These are phyloP conservation scores for Lasioglossum pauxillum DNA, from an alignment of 2,888 invertebrate species.

Conservation along the genomic window DNA sequence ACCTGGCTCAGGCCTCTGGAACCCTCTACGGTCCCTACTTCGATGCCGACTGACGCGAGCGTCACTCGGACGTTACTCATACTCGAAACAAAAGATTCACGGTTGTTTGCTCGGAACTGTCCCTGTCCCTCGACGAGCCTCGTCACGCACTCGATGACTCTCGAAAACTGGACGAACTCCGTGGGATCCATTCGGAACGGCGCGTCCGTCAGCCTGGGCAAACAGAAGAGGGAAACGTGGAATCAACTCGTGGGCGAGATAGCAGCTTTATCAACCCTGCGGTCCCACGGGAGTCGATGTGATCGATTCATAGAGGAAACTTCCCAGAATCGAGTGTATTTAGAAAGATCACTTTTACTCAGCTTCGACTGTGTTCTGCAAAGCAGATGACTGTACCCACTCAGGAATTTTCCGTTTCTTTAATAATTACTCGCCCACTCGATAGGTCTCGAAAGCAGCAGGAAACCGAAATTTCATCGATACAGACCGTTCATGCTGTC, in stretches of 20 bases:
- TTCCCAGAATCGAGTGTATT: too few species aligned
- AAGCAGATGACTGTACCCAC: background rate
- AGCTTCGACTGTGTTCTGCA: background rate
- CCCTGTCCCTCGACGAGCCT: conserved; percentile 45
- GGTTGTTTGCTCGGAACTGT: conserved; percentile 43
- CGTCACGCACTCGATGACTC: conserved; percentile 57
- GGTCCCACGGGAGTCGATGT: background rate
- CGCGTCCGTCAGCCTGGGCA: conserved; percentile 40
- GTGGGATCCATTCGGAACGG: conserved; percentile 23
- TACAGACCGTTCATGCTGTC: conserved; percentile 53
- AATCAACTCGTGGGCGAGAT: conserved; percentile 2
- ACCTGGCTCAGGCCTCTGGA: conserved; percentile 52
- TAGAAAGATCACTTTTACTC: too few species aligned
- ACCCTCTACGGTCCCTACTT: background rate
- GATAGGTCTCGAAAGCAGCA: conserved; percentile 26
- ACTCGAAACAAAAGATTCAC: conserved; percentile 60
- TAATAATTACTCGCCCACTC: background rate
- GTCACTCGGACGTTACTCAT: conserved; percentile 57
- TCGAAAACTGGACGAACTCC: conserved; percentile 34
- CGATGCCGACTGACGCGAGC: conserved; percentile 21
- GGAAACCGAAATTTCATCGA: conserved; percentile 44
- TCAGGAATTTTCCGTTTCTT: background rate
- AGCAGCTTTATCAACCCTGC: background rate
- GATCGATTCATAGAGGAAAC: too few species aligned
- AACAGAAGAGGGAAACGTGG: conserved; percentile 22